Evolutionary conservation across 2,797 vertebrate species (phyloP), one percentile per base, ranked within the genome.

Genomic region (Acanthiza pusilla): DNA sequence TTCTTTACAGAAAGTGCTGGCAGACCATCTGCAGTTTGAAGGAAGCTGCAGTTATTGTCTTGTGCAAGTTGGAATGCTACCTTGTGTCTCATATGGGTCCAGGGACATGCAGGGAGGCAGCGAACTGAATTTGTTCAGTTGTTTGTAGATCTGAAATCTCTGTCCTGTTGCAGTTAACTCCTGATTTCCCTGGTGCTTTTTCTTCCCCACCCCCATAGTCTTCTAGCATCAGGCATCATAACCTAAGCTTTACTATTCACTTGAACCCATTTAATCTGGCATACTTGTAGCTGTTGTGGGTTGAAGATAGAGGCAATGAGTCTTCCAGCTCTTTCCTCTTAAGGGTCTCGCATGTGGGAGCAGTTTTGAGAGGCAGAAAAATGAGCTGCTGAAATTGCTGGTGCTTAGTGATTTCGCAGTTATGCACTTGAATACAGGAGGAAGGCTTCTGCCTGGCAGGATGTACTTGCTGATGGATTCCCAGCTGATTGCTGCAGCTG

Each of bases 321-420:
- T 79, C 83, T 93, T 94, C 48, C 67, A 92, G 62, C 62, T 84
- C 61, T 80, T 78, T 94, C 36, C 22, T 88, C 85, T 78, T 53
- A 19, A 82, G 85, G 51, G 78, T 88, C 70, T 75, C 2, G 1
- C 62, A 13, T 38, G 57, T 83, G 62, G 78, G 82, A 96, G 81
- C 58, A 54, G 65, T 74, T 92, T 89, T 86, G 32, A 29, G 87
- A 85, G 91, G 65, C 73, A 81, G 76, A 68, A 71, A 22, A 90
- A 73, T 26, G 79, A 77, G 84, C 84, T 88, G 67, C 68, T 82
- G 92, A 77, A 94, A 85, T 61, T 50, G 92, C 92, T 94, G 88
- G 89, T 83, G 93, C 85, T 91, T 27, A 29, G 74, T 47, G 55
- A 60, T 82, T 91, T 78, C 12, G 66, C 1, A 1, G 62, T 81